Evolutionary conservation across 2,888 invertebrate species (phyloP).

Genomic region (Sminthurinus aureus): DNA sequence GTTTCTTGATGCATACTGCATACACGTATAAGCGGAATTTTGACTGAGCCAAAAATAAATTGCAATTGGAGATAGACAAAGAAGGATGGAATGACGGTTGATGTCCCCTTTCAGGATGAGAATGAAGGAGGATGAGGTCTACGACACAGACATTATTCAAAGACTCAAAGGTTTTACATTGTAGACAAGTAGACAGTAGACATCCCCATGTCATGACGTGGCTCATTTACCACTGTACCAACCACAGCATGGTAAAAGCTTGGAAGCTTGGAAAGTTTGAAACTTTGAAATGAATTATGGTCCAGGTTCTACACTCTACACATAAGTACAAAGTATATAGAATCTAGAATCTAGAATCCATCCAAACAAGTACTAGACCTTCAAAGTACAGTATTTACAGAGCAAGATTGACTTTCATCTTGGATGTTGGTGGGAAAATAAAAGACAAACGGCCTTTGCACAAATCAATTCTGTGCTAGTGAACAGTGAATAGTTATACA

Average conservation of each 20-base stretch:
- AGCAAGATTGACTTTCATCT: background rate
- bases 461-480: too few relatives aligned
- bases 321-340: background rate
- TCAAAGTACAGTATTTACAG: background rate
- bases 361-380: background rate
- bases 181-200: conserved; percentile 39
- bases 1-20: background rate
- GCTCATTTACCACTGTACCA: conserved; percentile 32
- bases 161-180: conserved; percentile 25
- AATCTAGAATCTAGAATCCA: background rate
- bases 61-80: conserved; percentile 33
- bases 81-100: conserved; percentile 21
- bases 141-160: conserved; percentile 14
- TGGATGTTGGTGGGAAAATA: too few relatives aligned
- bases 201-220: conserved; percentile 28
- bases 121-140: background rate
- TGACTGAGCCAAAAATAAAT: conserved; percentile 28
- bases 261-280: background rate
- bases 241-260: background rate
- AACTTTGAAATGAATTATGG: conserved; percentile 6
- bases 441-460: too few relatives aligned
- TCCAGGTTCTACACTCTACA: background rate
- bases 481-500: too few relatives aligned
- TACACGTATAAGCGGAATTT: background rate
- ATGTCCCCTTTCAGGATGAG: conserved; percentile 25